Evolutionary conservation across 1,140 invertebrate species (phyloP).

Genomic region (Ericerus pela): DNA sequence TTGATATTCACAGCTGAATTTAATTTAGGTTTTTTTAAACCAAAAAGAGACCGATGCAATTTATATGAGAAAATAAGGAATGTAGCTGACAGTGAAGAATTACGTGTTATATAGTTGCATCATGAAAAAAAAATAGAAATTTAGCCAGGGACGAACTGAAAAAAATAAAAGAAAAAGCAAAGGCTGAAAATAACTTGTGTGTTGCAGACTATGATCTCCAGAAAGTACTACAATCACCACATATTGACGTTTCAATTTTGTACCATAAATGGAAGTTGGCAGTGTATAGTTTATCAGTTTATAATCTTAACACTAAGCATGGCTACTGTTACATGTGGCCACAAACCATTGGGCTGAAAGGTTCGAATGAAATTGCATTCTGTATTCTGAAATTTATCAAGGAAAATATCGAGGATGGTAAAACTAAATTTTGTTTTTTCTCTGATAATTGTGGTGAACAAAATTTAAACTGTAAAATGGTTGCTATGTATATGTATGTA

Average conservation of each 20-base stretch:
- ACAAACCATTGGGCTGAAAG: not conserved
- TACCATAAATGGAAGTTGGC: conserved; percentile 1
- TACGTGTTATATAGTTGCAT: not conserved
- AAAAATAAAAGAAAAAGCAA: not conserved
- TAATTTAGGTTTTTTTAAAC: conserved; percentile 5
- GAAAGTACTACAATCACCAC: not conserved
- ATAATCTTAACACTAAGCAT: not conserved
- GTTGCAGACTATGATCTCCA: not conserved
- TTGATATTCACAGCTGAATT: not conserved
- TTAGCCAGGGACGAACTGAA: not conserved
- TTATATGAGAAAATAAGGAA: not conserved
- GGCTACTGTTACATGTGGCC: conserved; percentile 1
- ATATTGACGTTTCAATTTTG: not conserved
- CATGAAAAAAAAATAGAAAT: not conserved
- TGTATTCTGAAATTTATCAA: conserved; percentile 1
- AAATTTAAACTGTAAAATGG: too few species aligned
- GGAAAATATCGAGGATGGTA: not conserved
- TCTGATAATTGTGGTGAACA: not conserved
- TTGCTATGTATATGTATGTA: too few species aligned
- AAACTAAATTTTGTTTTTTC: not conserved
- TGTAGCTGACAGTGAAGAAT: not conserved
- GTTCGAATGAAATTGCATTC: not conserved
- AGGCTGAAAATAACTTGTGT: not conserved
- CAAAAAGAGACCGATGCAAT: not conserved
- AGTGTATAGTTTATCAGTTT: not conserved